These are phyloP conservation scores for Acrocephalus arundinaceus DNA, from an alignment of 2,113 vertebrate genomes.

Conservation along the genomic window DNA sequence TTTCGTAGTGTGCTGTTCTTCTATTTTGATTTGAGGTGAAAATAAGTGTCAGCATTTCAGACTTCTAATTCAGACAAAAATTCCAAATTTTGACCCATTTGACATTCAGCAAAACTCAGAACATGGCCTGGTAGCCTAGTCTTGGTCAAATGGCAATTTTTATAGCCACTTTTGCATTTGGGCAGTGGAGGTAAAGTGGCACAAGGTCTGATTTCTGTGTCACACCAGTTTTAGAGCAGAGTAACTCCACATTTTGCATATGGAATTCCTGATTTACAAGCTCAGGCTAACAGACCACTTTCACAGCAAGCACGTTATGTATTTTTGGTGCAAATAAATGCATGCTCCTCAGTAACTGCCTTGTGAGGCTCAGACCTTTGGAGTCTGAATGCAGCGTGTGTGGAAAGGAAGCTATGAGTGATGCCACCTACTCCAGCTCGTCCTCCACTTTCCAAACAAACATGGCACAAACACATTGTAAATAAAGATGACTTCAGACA, in stretches of 20 bases:
- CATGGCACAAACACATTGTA: slow-evolving; percentile 54
- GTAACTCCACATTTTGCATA: not conserved
- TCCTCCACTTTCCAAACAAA: slow-evolving; percentile 49
- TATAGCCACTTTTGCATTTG: not conserved
- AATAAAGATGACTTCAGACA: slow-evolving; percentile 60
- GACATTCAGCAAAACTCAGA: not conserved
- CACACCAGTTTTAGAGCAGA: not conserved
- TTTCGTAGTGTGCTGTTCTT: not conserved
- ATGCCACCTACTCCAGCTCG: slow-evolving; percentile 40
- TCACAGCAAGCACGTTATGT: not conserved
- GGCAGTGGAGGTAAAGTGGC: not conserved
- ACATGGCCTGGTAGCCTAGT: not conserved
- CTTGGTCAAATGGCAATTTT: not conserved
- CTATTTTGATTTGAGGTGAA: not conserved
- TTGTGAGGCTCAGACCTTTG: slow-evolving; percentile 9
- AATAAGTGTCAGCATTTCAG: not conserved
- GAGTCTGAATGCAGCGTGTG: not conserved
- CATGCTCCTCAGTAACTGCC: slow-evolving; percentile 17
- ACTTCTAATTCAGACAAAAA: not conserved
- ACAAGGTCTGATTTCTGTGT: not conserved
- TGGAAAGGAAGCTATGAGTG: slow-evolving; percentile 47
- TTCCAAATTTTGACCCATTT: not conserved
- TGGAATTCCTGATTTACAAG: slow-evolving; percentile 39
- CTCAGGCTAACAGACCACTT: not conserved
- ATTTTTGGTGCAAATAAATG: slow-evolving; percentile 16